A percentile compares a stretch with the other conserved stretches of the same genome.
phyloP scores from a whole-genome alignment of 2,888 invertebrate species.

The Leptopterna dolabrata region DNA sequence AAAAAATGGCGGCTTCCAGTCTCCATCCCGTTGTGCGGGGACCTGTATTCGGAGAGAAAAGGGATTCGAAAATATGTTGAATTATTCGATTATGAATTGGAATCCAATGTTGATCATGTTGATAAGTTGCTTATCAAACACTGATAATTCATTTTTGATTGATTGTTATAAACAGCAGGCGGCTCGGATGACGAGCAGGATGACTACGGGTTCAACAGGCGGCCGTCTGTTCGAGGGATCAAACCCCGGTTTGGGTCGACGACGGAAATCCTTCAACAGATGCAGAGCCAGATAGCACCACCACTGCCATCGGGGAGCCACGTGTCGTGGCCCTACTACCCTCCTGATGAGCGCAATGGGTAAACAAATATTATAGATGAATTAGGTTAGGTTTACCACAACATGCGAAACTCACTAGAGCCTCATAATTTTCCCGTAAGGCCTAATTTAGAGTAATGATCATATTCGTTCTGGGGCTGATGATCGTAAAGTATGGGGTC shows the following conservation, averaged over 20 bases:
- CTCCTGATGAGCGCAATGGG: slow-evolving; percentile 65
- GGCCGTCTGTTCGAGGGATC: slow-evolving; percentile 90
- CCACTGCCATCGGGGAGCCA: slow-evolving; percentile 63
- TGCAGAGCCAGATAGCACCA: slow-evolving; percentile 69
- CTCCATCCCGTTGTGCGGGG: too few relatives aligned
- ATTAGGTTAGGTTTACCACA: neutral
- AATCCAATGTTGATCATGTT: too few relatives aligned
- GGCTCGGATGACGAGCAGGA: slow-evolving; percentile 83
- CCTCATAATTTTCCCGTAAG: too few relatives aligned
- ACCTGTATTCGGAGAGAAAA: too few relatives aligned
- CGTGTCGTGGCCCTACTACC: slow-evolving; percentile 76
- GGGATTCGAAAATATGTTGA: too few relatives aligned
- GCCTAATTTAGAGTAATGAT: too few relatives aligned
- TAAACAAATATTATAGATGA: neutral
- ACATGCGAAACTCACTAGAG: neutral
- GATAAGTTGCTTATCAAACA: too few relatives aligned
- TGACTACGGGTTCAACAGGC: slow-evolving; percentile 88
- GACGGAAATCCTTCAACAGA: slow-evolving; percentile 83
- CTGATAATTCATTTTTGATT: too few relatives aligned
- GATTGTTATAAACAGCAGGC: neutral
- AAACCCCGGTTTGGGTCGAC: slow-evolving; percentile 87
- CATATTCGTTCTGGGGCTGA: too few relatives aligned
- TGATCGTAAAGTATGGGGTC: too few relatives aligned
- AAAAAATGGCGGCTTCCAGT: too few relatives aligned
- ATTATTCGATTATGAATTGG: too few relatives aligned